A percentile compares a stretch with the other conserved stretches of the same genome.
Evolutionary conservation across 2,888 invertebrate genomes (phyloP).

Genomic region (Rotaria macrura): DNA sequence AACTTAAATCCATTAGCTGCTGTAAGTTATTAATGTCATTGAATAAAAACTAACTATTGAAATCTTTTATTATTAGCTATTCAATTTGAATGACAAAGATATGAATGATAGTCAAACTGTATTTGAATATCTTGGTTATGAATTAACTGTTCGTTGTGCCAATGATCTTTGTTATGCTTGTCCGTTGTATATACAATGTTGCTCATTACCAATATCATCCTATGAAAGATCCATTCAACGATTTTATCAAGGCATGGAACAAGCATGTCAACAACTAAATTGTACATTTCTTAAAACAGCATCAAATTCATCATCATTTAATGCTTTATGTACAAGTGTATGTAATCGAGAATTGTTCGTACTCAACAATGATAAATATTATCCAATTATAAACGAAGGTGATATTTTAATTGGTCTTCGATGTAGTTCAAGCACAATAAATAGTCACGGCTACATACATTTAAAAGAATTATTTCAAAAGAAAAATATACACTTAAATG

Average conservation of each 20-base stretch:
- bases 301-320: background rate
- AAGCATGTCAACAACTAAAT: slow-evolving; percentile 17
- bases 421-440: background rate
- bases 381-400: background rate
- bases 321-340: background rate
- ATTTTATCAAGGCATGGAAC: slow-evolving; percentile 8
- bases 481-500: slow-evolving; percentile 20
- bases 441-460: background rate
- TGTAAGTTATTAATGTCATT: background rate
- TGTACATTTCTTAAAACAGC: background rate
- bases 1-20: background rate
- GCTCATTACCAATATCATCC: background rate
- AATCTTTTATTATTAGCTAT: background rate
- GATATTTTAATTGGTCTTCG: background rate
- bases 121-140: background rate
- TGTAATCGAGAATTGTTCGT: background rate
- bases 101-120: background rate
- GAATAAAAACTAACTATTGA: too few relatives aligned
- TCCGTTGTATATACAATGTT: background rate
- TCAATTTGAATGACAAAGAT: background rate
- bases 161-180: background rate
- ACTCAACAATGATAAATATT: background rate
- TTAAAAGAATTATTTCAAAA: slow-evolving; percentile 3
- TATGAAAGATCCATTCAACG: background rate
- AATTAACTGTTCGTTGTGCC: background rate